These are phyloP conservation scores for Agrotis exclamationis DNA, from an alignment of 2,888 invertebrate genomes.

Conservation along the genomic window DNA sequence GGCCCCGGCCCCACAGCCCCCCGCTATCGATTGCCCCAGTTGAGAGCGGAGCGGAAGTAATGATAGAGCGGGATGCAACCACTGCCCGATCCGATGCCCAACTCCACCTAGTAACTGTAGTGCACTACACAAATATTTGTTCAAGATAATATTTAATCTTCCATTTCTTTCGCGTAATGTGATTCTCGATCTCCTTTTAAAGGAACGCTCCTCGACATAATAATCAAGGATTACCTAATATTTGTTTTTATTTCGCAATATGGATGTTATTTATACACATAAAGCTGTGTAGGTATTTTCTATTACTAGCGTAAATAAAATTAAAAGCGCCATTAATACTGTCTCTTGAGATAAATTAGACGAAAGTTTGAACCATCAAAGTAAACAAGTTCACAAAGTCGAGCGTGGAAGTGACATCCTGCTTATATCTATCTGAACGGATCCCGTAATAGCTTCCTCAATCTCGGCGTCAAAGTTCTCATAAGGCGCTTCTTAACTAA, in stretches of 20 bases:
- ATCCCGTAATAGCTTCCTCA: conserved; percentile 90
- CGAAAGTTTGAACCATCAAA: conserved; percentile 87
- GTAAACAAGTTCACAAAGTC: conserved; percentile 89
- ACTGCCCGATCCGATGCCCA: conserved; percentile 87
- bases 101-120: conserved; percentile 84
- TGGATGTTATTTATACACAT: conserved; percentile 6
- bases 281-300: neutral
- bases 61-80: conserved; percentile 90
- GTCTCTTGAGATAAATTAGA: conserved; percentile 81
- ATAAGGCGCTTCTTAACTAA: conserved; percentile 90
- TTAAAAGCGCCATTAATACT: conserved; percentile 65
- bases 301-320: conserved; percentile 42
- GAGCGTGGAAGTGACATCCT: conserved; percentile 90
- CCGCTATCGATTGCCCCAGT: conserved; percentile 93
- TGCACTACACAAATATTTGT: conserved; percentile 88
- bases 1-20: conserved; percentile 75
- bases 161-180: conserved; percentile 78
- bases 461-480: conserved; percentile 91
- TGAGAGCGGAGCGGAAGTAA: conserved; percentile 91
- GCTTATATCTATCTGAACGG: conserved; percentile 90
- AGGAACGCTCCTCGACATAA: conserved; percentile 48
- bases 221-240: conserved; percentile 63
- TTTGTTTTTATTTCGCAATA: conserved; percentile 21
- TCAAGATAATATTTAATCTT: conserved; percentile 86
- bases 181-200: conserved; percentile 69